Evolutionary conservation across 2,797 vertebrate genomes (phyloP).

Genomic region (Streptopelia turtur): DNA sequence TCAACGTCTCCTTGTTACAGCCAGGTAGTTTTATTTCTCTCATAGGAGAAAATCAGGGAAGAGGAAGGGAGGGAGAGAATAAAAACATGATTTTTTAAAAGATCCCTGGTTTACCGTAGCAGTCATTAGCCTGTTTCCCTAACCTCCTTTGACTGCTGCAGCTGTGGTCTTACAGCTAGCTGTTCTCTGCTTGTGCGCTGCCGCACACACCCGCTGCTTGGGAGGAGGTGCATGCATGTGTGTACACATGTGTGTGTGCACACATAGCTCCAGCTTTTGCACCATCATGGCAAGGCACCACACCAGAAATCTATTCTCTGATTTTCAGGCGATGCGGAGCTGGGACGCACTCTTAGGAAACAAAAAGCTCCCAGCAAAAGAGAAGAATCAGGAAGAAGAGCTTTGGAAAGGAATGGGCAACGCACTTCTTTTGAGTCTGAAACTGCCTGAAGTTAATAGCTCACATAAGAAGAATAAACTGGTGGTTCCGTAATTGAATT

Average conservation of each 20-base stretch:
- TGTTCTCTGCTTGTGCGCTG: background rate
- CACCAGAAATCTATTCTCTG: background rate
- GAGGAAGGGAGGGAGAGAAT: background rate
- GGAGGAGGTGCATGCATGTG: background rate
- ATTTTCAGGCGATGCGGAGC: background rate
- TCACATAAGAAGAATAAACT: conserved; percentile 76
- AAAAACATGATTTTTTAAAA: background rate
- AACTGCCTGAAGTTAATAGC: conserved; percentile 76
- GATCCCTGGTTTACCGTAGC: fast-evolving
- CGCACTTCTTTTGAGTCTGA: conserved; percentile 41
- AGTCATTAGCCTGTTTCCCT: background rate
- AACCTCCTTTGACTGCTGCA: background rate
- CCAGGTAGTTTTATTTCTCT: background rate
- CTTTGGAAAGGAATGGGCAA: background rate
- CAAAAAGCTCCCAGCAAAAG: background rate
- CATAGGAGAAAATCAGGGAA: background rate
- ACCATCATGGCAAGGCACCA: background rate
- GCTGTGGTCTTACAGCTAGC: background rate
- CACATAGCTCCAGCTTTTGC: fast-evolving
- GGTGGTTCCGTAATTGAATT: conserved; percentile 81
- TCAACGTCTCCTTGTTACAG: background rate
- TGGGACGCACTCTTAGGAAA: background rate
- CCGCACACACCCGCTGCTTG: fast-evolving
- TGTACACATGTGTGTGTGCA: fast-evolving
- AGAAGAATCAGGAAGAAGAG: conserved; percentile 3